A percentile compares a stretch with the other conserved stretches of the same genome.
Conservation (phyloP, 1,140 invertebrate species). For the Heliothis virescens region DNA sequence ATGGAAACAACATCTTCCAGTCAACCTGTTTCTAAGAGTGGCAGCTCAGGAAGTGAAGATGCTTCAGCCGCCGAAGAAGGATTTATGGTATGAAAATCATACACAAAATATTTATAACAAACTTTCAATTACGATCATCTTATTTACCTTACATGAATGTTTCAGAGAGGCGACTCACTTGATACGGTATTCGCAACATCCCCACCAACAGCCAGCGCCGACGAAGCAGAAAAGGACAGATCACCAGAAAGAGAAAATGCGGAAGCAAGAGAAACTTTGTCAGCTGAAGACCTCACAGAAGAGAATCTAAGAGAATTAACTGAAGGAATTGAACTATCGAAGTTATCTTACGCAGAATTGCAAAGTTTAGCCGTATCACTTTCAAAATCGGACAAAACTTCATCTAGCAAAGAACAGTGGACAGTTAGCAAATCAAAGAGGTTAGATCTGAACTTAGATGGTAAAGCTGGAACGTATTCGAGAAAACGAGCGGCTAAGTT, state of each 20-base stretch:
- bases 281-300: slow-evolving; percentile 70
- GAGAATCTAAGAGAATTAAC: slow-evolving; percentile 77
- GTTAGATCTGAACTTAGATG: slow-evolving; percentile 79
- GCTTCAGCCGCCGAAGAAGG: slow-evolving; percentile 80
- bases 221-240: slow-evolving; percentile 65
- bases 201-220: slow-evolving; percentile 77
- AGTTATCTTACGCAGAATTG: slow-evolving; percentile 76
- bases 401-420: slow-evolving; percentile 74
- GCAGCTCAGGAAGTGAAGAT: slow-evolving; percentile 83
- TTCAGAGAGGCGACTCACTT: slow-evolving; percentile 87
- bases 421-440: slow-evolving; percentile 77
- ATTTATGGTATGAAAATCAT: slow-evolving; percentile 76
- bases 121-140: not conserved
- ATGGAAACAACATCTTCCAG: slow-evolving; percentile 28
- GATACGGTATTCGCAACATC: slow-evolving; percentile 88
- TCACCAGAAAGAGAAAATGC: slow-evolving; percentile 46
- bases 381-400: slow-evolving; percentile 69
- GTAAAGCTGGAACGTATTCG: slow-evolving; percentile 83
- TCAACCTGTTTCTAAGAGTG: slow-evolving; percentile 69
- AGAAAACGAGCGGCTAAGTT: slow-evolving; percentile 80
- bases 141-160: slow-evolving; percentile 8
- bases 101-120: not conserved
- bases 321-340: slow-evolving; percentile 75
- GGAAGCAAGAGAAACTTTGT: slow-evolving; percentile 49
- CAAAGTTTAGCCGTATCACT: slow-evolving; percentile 78